Evolutionary conservation across 2,113 vertebrate genomes (phyloP).

Genomic region (Pithys albifrons): DNA sequence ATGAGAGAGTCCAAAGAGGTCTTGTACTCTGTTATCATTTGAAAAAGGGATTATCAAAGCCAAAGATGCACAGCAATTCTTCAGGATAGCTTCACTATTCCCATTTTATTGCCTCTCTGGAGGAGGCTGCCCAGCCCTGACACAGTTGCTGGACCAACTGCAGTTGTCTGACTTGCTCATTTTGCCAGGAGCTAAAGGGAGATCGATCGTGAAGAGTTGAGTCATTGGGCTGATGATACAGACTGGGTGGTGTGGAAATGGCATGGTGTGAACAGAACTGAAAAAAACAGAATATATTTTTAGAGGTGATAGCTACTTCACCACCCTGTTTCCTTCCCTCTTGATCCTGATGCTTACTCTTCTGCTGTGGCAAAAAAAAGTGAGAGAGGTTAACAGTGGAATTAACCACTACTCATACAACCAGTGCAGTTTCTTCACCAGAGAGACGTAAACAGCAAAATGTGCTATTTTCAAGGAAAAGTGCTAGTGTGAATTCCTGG

Average conservation of each 20-base stretch:
- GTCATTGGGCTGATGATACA: neutral
- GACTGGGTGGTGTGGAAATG: neutral
- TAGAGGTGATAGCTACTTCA: neutral
- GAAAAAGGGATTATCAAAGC: neutral
- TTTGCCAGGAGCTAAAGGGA: neutral
- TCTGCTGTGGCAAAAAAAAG: neutral
- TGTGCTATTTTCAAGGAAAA: conserved; percentile 1
- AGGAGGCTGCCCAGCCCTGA: neutral
- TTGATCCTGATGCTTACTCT: neutral
- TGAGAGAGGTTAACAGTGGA: conserved; percentile 34
- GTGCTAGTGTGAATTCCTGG: neutral
- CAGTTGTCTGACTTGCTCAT: neutral
- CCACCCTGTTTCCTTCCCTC: conserved; percentile 13
- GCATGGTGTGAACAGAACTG: neutral
- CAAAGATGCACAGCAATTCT: neutral
- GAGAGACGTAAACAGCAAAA: conserved; percentile 23
- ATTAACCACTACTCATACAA: conserved; percentile 26
- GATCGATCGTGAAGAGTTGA: neutral
- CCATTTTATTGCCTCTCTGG: neutral
- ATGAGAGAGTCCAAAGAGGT: accelerated
- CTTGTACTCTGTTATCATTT: neutral
- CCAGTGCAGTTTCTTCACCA: neutral
- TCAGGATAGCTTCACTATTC: neutral
- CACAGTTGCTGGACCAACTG: neutral
- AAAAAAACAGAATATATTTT: neutral